Conservation (phyloP, 1,140 invertebrate genomes). For the Kradibia gibbosae region DNA sequence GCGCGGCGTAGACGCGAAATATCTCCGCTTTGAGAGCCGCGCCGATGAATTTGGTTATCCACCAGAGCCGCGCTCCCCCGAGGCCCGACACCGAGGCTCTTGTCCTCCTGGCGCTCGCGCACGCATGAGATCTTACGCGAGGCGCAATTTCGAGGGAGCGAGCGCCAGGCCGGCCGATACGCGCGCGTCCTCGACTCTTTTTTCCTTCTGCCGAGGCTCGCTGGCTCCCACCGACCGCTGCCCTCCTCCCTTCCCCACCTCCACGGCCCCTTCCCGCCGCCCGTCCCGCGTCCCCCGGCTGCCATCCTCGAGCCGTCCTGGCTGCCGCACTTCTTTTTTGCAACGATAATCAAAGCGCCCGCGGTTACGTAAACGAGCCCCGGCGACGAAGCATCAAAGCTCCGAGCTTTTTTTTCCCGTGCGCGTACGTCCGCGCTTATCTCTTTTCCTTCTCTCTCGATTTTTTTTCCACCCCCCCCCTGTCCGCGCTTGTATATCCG, state of each 20-base stretch:
- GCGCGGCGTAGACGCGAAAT: background rate
- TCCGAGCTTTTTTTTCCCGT: background rate
- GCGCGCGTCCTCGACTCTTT: background rate
- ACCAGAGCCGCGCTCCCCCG: background rate
- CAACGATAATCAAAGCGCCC: no score
- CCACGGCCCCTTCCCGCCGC: background rate
- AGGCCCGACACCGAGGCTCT: slow-evolving; percentile 10
- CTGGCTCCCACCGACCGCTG: background rate
- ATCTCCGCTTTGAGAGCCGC: slow-evolving; percentile 17
- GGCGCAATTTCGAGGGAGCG: background rate
- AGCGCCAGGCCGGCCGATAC: background rate
- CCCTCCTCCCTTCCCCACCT: background rate
- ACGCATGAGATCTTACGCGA: slow-evolving; percentile 6
- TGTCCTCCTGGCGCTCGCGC: background rate
- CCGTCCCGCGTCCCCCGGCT: no score
- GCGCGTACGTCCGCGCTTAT: no score
- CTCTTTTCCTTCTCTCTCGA: no score
- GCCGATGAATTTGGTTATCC: slow-evolving; percentile 21
- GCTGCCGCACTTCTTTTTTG: no score
- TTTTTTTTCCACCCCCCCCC: background rate
- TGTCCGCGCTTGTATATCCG: no score
- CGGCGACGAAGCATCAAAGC: background rate
- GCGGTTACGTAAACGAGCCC: no score
- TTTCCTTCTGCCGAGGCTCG: background rate
- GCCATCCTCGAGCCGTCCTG: no score